Evolutionary conservation across 1,140 invertebrate species (phyloP), one percentile per base, ranked within the genome.

Genomic region (Neomicropteryx cornuta): DNA sequence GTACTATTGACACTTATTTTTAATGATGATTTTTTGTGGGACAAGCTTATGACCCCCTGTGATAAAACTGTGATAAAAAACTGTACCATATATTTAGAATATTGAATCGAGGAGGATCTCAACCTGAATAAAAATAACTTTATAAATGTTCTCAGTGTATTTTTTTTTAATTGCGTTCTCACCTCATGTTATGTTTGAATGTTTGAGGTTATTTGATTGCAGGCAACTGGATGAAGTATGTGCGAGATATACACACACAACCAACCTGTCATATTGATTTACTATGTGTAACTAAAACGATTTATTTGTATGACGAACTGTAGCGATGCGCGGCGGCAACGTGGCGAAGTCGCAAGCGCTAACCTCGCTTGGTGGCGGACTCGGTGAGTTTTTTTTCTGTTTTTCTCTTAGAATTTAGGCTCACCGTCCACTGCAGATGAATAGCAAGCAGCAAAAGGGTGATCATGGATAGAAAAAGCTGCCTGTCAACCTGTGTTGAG

Each of bases 261-360:
- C 24, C 8, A 27, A 8, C 8, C 8, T 8, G 24, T n/a, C 8
- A n/a, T 27, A 27, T 31, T 16, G 29, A 31, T 31, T 31, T 13
- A 31, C 18, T 10, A 31, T 31, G 18, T 3, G 13, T 17, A 31
- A 16, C 14, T 31, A 13, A 31, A 31, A 31, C 18, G 29, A 31
- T 31, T 31, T 31, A 16, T 31, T 31, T 31, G 4, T 17, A 31
- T 31, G 18, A 31, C 18, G 5, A 31, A 31, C 18, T 3, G 14
- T 10, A 5, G 13, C 13, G 29, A 31, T 4, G 4, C 29, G 5
- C 62, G 60, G 56, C 42, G 56, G 60, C 55, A 62, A 64, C 55
- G 66, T 62, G 48, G 60, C 60, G 60, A 64, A 66, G 58, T 64
- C 62, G 45, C 66, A 65, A 62, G 66, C 66, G 47, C 62, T 67